phyloP scores from a whole-genome alignment of 2,113 vertebrate genomes.

The Eubucco bourcierii region DNA sequence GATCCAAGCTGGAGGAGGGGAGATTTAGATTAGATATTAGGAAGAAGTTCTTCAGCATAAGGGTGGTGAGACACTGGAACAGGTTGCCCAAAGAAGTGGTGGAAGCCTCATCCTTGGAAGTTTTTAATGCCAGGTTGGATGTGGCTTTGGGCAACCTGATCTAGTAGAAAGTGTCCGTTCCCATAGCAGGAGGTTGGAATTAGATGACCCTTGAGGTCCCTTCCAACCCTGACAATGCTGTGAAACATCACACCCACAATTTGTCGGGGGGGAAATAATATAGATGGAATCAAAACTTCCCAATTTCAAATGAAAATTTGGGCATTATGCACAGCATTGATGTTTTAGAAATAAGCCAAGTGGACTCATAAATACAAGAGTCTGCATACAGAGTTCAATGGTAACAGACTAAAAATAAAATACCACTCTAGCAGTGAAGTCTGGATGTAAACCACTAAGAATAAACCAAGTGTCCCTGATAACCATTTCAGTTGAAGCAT shows the following conservation, averaged over 20 bases:
- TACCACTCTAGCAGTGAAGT: neutral
- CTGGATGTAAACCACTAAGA: neutral
- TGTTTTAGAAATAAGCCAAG: neutral
- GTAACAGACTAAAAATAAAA: neutral
- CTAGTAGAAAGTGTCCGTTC: too few species aligned
- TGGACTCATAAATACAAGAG: neutral
- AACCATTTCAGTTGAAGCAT: neutral
- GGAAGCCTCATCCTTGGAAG: too few species aligned
- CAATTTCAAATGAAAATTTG: neutral
- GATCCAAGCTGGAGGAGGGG: too few species aligned
- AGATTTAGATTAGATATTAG: too few species aligned
- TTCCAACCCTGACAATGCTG: too few species aligned
- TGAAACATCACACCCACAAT: neutral
- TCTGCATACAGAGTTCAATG: neutral
- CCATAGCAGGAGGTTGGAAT: too few species aligned
- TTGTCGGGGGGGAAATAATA: neutral
- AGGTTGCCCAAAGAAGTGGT: too few species aligned
- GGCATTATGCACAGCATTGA: neutral
- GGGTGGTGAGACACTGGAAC: too few species aligned
- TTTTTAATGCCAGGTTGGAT: too few species aligned
- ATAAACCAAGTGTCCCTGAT: neutral
- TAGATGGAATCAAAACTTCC: neutral
- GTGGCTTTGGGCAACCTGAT: too few species aligned
- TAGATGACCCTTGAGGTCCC: too few species aligned
- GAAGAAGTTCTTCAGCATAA: too few species aligned